Conservation (phyloP, 2,113 vertebrate genomes). For the Osmerus mordax region DNA sequence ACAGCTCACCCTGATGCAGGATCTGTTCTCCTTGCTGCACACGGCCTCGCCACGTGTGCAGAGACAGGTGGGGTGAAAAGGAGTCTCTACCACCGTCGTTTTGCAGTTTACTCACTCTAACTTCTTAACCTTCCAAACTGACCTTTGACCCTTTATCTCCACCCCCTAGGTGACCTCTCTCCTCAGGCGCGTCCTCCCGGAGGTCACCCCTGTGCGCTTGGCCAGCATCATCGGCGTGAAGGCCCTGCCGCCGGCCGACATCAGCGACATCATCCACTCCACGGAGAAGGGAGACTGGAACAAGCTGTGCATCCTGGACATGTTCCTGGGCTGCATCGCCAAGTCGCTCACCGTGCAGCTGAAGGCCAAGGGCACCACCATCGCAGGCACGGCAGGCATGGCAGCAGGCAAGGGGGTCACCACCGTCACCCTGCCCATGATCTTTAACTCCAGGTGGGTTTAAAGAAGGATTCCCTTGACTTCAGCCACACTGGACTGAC, state of each 20-base stretch:
- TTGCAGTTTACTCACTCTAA: no score
- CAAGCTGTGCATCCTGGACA: constrained; percentile 94
- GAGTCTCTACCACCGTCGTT: no score
- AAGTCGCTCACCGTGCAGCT: constrained; percentile 98
- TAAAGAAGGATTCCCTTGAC: background rate
- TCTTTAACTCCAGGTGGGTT: constrained; percentile 95
- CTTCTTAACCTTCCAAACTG: background rate
- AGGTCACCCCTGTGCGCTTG: constrained; percentile 91
- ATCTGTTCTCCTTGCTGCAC: constrained; percentile 94
- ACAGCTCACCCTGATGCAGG: constrained; percentile 94
- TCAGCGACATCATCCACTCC: constrained; percentile 98
- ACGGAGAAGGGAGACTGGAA: constrained; percentile 99
- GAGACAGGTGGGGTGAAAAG: constrained; percentile 80
- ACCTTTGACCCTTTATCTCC: background rate
- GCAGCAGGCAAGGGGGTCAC: constrained; percentile 96
- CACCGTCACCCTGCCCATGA: constrained; percentile 95
- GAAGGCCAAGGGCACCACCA: constrained; percentile 97
- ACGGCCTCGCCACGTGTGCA: constrained; percentile 96
- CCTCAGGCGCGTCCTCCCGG: constrained; percentile 90
- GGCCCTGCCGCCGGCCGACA: constrained; percentile 93
- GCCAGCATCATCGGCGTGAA: constrained; percentile 98
- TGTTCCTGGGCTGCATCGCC: constrained; percentile 98
- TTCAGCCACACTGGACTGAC: no score
- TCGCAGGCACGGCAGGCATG: constrained; percentile 88
- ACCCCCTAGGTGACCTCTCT: constrained; percentile 87